phyloP scores from a whole-genome alignment of 2,113 vertebrate genomes.

The Periophthalmodon schlosseri region DNA sequence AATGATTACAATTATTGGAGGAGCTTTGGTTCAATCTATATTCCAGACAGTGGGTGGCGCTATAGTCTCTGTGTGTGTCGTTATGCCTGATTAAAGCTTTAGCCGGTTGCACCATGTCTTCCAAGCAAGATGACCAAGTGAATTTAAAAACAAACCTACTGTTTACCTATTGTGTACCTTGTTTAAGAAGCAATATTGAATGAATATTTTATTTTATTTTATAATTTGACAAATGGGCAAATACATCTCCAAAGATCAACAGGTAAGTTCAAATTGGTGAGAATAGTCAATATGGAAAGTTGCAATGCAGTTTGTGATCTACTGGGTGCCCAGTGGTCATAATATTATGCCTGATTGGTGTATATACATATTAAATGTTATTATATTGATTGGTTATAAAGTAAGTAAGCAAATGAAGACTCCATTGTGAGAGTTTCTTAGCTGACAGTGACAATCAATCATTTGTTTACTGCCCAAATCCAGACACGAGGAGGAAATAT shows the following conservation, averaged over 20 bases:
- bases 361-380: not conserved
- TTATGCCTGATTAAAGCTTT: not conserved
- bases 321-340: not conserved
- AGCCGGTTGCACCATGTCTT: not conserved
- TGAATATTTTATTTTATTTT: too few relatives aligned
- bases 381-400: not conserved
- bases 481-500: constrained; percentile 13
- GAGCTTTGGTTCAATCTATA: not conserved
- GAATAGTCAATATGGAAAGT: too few relatives aligned
- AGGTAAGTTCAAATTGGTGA: too few relatives aligned
- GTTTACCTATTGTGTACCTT: not conserved
- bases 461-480: constrained; percentile 14
- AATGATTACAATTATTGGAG: not conserved
- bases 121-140: not conserved
- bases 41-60: constrained; percentile 1
- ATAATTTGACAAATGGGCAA: not conserved
- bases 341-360: not conserved
- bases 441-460: not conserved
- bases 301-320: not conserved
- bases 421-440: too few relatives aligned
- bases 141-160: not conserved
- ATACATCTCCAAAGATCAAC: not conserved
- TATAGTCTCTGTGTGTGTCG: not conserved
- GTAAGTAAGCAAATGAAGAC: too few relatives aligned
- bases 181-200: too few relatives aligned